A percentile compares a stretch with the other conserved stretches of the same genome.
These are phyloP conservation scores for Apodemus agrarius DNA, from an alignment of 2,797 vertebrate species.

Conservation along the genomic window DNA sequence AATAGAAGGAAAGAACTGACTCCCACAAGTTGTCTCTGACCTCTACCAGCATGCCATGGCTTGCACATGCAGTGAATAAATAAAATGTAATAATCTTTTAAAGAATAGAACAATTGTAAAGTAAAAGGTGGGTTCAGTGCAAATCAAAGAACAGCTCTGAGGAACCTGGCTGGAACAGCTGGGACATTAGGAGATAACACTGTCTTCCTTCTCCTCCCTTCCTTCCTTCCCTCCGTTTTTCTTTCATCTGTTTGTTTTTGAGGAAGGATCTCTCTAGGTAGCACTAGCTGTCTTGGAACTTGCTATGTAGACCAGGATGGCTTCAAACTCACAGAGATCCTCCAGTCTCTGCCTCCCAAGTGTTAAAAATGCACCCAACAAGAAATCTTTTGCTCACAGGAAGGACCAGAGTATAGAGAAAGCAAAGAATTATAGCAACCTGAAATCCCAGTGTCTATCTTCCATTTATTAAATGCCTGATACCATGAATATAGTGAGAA, in stretches of 20 bases:
- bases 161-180: not conserved
- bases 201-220: not conserved
- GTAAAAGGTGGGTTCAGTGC: not conserved
- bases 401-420: not conserved
- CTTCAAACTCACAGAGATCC: no score
- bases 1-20: not conserved
- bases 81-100: not conserved
- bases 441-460: not conserved
- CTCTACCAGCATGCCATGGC: no score
- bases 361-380: not conserved
- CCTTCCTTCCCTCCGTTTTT: not conserved
- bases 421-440: not conserved
- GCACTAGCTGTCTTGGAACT: no score
- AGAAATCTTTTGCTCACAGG: not conserved
- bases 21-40: not conserved
- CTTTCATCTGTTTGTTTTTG: not conserved
- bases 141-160: not conserved
- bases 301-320: no score
- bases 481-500: not conserved
- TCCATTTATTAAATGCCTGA: not conserved
- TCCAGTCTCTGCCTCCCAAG: no score
- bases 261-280: not conserved
- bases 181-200: not conserved
- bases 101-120: not conserved
- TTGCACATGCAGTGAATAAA: not conserved